Base-by-base conservation (phyloP, 2,113 vertebrate genomes). In the Sylvilagus bachmani region DNA sequence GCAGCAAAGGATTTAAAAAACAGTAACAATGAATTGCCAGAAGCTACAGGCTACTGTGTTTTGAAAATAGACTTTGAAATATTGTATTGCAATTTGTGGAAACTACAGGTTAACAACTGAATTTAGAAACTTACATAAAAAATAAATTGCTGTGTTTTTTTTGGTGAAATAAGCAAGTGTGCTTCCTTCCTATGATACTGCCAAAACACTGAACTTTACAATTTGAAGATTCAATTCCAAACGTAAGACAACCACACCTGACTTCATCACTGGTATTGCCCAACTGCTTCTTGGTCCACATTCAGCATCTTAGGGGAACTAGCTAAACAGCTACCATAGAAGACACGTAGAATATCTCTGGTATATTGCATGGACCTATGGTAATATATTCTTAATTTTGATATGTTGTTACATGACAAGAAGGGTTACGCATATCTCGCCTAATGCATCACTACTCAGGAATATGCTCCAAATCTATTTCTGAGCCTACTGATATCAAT, bases 1-100 rank as follows among this genome's bases (percentile, higher is more conserved):
- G 98, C 98, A 98, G 98, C 98, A 98, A 90, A 98, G 93, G 95
- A 97, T 96, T 98, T 98, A 96, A 97, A 97, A 97, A 97, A 97
- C 96, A 97, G 92, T 93, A 97, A 96, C 69, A 98, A 97, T 98
- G 96, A 98, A 98, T 97, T 96, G 88, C 77, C 86, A 95, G 90
- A 97, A 98, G 92, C 53, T 89, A 36, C 24, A 94, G 67, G 91
- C 84, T 94, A 83, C 3, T 70, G 29, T 71, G 73, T 86, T 96
- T 90, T 93, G 91, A 96, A 96, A 95, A 93, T 8, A 94, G 79
- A 93, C 71, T 94, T 67, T 49, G 84, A 90, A 90, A 90, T 75
- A 86, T 19, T 86, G 6, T 77, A 90, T 31, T 77, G 87, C 87
- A 84, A 86, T 88, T 8, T 90, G 44, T 88, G 74, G 58, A 93